Base-by-base conservation (phyloP, 2,113 vertebrate genomes). In the Dipodomys spectabilis region DNA sequence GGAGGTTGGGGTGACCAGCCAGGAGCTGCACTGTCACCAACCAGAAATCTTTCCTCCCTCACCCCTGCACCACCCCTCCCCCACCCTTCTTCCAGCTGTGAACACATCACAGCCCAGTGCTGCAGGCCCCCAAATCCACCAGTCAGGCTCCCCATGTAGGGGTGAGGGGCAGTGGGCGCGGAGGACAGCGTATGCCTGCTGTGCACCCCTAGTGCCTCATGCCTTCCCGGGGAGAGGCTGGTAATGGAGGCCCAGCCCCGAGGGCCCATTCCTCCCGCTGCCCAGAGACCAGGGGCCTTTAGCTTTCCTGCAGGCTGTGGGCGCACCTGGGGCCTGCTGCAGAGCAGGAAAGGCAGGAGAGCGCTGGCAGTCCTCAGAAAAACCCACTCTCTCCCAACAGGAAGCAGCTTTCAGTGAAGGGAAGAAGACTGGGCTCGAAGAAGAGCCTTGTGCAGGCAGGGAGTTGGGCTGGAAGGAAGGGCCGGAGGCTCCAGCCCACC, bases 351-450 rank as follows among this genome's bases (percentile, higher is more conserved):
- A 13, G 18, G 7, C 2, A 18, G 7, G 44, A 10, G 30, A 7
- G 10, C 35, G 13, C 39, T 11, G 1, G 45, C 30, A 4, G 2
- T 45, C 64, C 82, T 87, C 28, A 84, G 15, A 9, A 30, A 64
- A 93, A 77, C 84, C 62, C 96, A 49, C 60, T 96, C 44, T 87
- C 73, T 92, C 87, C 77, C 25, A 92, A 86, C 86, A 97, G 96
- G 67, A 28, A 39, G 68, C 32, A 7, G 22, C 53, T 35, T 65
- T 60, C 75, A 32, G 27, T 57, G 73, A 93, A 35, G 7, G 60
- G 80, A 71, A 69, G 86, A 88, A 28, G 80, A 35, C 30, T 5
- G 39, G 19, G 28, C 64, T 27, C 30, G 35, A 32, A 57, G 44
- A 32, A 1, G 39, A 28, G 32, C 53, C 0, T 11, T n/a, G 11